These are phyloP conservation scores for Dendroctonus valens DNA, from an alignment of 1,140 invertebrate genomes.

Conservation along the genomic window DNA sequence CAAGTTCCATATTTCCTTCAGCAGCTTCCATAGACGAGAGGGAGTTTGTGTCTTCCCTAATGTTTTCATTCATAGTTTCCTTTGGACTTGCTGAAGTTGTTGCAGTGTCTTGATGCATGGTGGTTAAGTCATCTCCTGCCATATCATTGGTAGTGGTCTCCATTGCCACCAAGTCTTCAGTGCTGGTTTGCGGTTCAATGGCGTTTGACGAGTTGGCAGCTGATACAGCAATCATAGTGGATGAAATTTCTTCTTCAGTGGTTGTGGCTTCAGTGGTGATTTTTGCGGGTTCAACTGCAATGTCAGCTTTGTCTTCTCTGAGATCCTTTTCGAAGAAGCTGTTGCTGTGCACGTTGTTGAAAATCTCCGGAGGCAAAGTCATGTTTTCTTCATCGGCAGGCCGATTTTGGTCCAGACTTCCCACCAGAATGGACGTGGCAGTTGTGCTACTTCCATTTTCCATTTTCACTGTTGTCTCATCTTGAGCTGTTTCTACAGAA, in stretches of 20 bases:
- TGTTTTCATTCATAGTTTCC: neutral
- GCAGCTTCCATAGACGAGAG: neutral
- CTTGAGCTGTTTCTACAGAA: conserved; percentile 22
- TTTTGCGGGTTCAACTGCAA: conserved; percentile 11
- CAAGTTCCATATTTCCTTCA: neutral
- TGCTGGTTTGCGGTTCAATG: conserved; percentile 39
- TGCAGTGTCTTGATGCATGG: conserved; percentile 5
- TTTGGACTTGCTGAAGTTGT: neutral
- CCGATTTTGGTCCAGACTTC: no score
- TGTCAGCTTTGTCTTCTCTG: neutral
- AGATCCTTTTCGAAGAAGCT: conserved; percentile 37
- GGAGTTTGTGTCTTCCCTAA: neutral
- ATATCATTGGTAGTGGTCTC: conserved; percentile 45
- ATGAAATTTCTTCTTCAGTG: neutral
- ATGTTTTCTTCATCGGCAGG: conserved; percentile 9
- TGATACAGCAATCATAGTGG: neutral
- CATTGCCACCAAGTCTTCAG: conserved; percentile 47
- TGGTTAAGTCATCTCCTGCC: conserved; percentile 21
- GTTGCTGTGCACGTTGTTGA: conserved; percentile 48
- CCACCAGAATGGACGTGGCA: no score
- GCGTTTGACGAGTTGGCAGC: conserved; percentile 16
- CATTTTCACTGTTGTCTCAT: conserved; percentile 14
- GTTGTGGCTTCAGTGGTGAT: conserved; percentile 7
- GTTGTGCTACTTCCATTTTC: neutral
- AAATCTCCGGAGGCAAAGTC: conserved; percentile 41